Evolutionary conservation across 1,140 invertebrate genomes (phyloP).

Genomic region (Drosophila hydei): DNA sequence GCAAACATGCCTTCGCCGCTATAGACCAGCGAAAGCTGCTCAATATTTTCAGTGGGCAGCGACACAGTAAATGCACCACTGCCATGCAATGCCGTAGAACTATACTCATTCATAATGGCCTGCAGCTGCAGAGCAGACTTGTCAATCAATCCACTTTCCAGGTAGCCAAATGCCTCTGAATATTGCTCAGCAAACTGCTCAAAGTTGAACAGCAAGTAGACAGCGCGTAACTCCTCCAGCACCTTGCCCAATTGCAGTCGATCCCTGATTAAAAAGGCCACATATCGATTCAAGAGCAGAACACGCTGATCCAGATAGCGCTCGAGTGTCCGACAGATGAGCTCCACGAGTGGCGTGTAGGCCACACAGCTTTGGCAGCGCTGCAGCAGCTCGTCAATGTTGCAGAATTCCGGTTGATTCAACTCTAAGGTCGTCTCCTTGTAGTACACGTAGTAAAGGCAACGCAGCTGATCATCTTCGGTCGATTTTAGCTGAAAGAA

Average conservation of each 20-base stretch:
- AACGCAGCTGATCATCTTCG: slow-evolving; percentile 9
- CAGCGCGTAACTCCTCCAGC: background rate
- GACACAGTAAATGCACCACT: slow-evolving; percentile 5
- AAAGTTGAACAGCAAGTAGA: slow-evolving; percentile 19
- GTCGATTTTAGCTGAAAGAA: slow-evolving; percentile 19
- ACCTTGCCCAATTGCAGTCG: slow-evolving; percentile 3
- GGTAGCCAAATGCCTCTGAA: background rate
- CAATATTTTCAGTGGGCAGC: background rate
- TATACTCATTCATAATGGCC: slow-evolving; percentile 4
- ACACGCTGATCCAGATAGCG: slow-evolving; percentile 2
- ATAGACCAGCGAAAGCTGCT: background rate
- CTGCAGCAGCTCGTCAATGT: slow-evolving; percentile 13
- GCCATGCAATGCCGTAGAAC: background rate
- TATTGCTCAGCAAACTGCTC: background rate
- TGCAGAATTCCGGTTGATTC: background rate
- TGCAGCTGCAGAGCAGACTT: background rate
- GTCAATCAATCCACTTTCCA: background rate
- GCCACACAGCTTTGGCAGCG: slow-evolving; percentile 15
- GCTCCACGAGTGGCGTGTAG: slow-evolving; percentile 29
- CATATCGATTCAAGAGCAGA: slow-evolving; percentile 21
- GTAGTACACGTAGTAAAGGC: slow-evolving; percentile 28
- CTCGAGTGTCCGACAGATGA: slow-evolving; percentile 25
- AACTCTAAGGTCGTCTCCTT: slow-evolving; percentile 21
- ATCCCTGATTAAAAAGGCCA: slow-evolving; percentile 1
- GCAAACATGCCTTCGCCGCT: background rate